Conservation (phyloP, 2,888 invertebrate genomes). For the Tridacna gigas region DNA sequence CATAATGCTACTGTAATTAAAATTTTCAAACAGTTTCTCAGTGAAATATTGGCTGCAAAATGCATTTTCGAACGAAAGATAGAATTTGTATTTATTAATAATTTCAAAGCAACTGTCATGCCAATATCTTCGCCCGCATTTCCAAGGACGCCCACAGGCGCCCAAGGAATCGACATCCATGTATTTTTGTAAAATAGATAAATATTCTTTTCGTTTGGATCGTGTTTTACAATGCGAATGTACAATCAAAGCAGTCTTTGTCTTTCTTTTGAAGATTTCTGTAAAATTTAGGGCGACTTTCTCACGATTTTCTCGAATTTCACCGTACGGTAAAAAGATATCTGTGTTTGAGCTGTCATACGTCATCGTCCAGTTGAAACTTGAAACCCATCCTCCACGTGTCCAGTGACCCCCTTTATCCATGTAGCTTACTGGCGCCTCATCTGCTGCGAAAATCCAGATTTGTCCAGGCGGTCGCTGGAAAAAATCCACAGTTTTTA, state of each 20-base stretch:
- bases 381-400: background rate
- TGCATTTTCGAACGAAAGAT: background rate
- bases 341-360: background rate
- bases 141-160: conserved; percentile 42
- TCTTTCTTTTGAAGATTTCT: background rate
- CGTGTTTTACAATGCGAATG: conserved; percentile 32
- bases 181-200: conserved; percentile 14
- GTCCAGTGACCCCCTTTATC: background rate
- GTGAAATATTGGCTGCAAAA: background rate
- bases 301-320: background rate
- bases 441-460: conserved; percentile 7
- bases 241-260: conserved; percentile 1
- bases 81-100: background rate
- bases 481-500: background rate
- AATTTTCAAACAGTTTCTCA: background rate
- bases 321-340: conserved; percentile 9
- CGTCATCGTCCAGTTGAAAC: background rate
- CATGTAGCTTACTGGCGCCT: background rate
- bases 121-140: conserved; percentile 42
- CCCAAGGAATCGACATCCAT: conserved; percentile 31
- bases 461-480: background rate
- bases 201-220: conserved; percentile 22
- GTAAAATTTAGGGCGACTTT: background rate
- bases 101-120: conserved; percentile 45
- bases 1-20: conserved; percentile 1